Evolutionary conservation across 2,888 invertebrate species (phyloP), one percentile per base, ranked within the genome.

Genomic region (Mylabris sibirica): DNA sequence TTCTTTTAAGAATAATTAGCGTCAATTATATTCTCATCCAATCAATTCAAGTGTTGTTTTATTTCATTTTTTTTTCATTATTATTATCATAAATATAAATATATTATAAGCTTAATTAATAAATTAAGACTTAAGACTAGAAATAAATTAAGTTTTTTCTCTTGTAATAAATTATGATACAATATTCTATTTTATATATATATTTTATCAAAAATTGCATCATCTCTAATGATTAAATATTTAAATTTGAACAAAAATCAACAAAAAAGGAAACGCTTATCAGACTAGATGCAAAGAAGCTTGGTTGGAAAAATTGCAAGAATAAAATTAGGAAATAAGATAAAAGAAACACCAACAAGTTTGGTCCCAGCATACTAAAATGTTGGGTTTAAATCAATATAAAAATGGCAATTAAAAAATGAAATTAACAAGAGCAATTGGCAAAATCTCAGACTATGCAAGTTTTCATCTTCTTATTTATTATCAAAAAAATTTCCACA

Each of bases 341-440:
- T 30, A 69, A 38, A 0, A 22, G 2, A 49, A 49, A 49, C 17
- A 57, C 12, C 57, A 57, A 57, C 57, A 65, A n/a, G 59, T 63
- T 75, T 77, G 78, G 73, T 78, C 78, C 78, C 78, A 79, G 76
- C 78, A 78, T 76, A 64, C 64, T 67, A 44, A 49, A 75, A 78
- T 77, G 78, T 76, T 78, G 78, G 78, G 76, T 77, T 61, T 5
- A 49, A 20, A 49, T 57, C 1, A 57, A 14, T 11, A 1, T 3
- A 24, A 24, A 24, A 12, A 44, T 30, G 30, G 30, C 30, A 44
- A 44, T 44, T 67, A 66, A 61, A 11, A 41, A 70, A 72, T 35
- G 24, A 69, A 67, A 44, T 65, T 34, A 67, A 61, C 65, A 44
- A 20, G 65, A 71, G 64, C 64, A 64, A 73, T 73, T 77, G 74